Conservation (phyloP, 2,888 invertebrate genomes). For the Eudasyphora cyanicolor region DNA sequence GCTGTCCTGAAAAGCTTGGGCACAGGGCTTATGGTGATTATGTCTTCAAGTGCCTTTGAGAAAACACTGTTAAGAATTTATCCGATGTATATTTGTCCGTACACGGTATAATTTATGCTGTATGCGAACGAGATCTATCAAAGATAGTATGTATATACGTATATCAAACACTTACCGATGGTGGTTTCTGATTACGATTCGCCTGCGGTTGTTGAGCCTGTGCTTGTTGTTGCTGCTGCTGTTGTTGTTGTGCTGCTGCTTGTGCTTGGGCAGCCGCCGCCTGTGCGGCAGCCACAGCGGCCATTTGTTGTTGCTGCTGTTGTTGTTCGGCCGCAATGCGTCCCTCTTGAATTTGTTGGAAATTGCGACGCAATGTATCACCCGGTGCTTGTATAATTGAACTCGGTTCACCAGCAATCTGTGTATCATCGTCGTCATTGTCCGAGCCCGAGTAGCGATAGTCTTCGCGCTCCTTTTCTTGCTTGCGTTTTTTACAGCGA, state of each 20-base stretch:
- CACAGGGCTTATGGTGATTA: too few relatives aligned
- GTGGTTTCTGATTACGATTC: constrained; percentile 81
- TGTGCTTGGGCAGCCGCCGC: constrained; percentile 73
- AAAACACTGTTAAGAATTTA: too few relatives aligned
- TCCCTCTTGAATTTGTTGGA: constrained; percentile 97
- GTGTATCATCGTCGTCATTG: constrained; percentile 97
- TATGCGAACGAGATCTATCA: too few relatives aligned
- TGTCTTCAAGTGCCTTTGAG: too few relatives aligned
- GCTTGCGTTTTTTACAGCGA: constrained; percentile 96
- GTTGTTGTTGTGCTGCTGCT: constrained; percentile 70
- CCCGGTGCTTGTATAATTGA: constrained; percentile 93
- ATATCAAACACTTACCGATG: constrained; percentile 76
- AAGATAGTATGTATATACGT: too few relatives aligned
- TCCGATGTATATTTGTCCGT: too few relatives aligned
- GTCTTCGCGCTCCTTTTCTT: constrained; percentile 90
- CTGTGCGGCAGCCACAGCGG: constrained; percentile 72
- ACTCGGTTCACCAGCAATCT: constrained; percentile 95
- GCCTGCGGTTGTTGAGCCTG: constrained; percentile 82
- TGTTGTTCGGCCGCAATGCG: constrained; percentile 84
- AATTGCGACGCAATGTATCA: constrained; percentile 97
- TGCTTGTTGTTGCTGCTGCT: constrained; percentile 75
- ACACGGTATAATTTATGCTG: too few relatives aligned
- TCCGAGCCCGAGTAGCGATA: constrained; percentile 97
- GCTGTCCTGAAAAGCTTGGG: too few relatives aligned
- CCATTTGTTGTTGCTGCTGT: constrained; percentile 81